Conservation (phyloP, 2,797 vertebrate species). For the Tangara arthus region DNA sequence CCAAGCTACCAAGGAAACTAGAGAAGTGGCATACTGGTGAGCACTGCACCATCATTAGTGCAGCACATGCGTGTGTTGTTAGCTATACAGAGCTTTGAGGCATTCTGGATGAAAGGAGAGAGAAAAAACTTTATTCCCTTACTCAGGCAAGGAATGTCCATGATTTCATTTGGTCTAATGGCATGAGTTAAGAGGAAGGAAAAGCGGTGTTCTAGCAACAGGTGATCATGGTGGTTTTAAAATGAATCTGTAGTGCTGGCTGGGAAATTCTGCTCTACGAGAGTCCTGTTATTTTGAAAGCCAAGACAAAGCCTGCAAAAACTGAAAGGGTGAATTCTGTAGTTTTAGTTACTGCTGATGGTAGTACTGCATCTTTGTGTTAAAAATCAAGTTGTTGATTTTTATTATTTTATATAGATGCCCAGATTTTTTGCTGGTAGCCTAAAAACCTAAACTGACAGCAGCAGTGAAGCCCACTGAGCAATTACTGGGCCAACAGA, state of each 20-base stretch:
- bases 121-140: background rate
- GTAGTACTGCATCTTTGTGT: slow-evolving; percentile 61
- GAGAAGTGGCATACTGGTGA: slow-evolving; percentile 1
- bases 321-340: slow-evolving; percentile 35
- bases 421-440: slow-evolving; percentile 59
- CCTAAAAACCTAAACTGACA: slow-evolving; percentile 47
- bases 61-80: background rate
- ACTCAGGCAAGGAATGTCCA: background rate
- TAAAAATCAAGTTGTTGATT: slow-evolving; percentile 65
- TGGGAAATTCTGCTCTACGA: slow-evolving; percentile 2
- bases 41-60: background rate
- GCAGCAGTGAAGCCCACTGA: slow-evolving; percentile 14
- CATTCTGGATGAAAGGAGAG: background rate
- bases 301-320: slow-evolving; percentile 38
- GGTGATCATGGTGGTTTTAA: slow-evolving; percentile 52
- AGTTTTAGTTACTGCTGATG: slow-evolving; percentile 48
- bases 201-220: background rate
- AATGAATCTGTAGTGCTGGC: slow-evolving; percentile 19
- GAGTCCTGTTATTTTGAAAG: slow-evolving; percentile 20
- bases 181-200: slow-evolving; percentile 4
- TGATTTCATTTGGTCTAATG: background rate
- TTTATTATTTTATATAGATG: slow-evolving; percentile 58
- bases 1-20: slow-evolving; percentile 20
- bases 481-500: slow-evolving; percentile 45
- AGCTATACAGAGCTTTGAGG: background rate